These are phyloP conservation scores for Eristalis tenax DNA, from an alignment of 2,888 invertebrate species.

Conservation along the genomic window DNA sequence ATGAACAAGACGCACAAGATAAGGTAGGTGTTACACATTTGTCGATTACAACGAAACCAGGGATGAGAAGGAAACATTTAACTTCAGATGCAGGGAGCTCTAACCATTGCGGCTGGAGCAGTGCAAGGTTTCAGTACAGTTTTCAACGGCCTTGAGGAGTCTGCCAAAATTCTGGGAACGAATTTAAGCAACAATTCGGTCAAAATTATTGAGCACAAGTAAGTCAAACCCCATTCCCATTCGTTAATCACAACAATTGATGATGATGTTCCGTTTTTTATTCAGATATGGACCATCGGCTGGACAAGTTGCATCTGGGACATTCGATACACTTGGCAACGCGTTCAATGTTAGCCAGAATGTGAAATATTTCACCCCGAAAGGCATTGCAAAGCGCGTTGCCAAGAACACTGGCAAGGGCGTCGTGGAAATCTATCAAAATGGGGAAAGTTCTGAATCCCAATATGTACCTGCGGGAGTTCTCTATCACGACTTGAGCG, in stretches of 20 bases:
- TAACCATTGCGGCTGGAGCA: slow-evolving; percentile 87
- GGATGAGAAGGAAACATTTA: neutral
- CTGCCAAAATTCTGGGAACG: slow-evolving; percentile 85
- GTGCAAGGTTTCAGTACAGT: slow-evolving; percentile 87
- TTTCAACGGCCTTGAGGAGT: slow-evolving; percentile 87
- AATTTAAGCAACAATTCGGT: slow-evolving; percentile 88
- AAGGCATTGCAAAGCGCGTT: slow-evolving; percentile 85
- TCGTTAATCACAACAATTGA: neutral
- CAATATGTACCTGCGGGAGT: slow-evolving; percentile 78
- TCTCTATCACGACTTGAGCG: slow-evolving; percentile 78
- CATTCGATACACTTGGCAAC: slow-evolving; percentile 87
- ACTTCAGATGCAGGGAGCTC: slow-evolving; percentile 65
- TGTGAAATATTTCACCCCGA: slow-evolving; percentile 85
- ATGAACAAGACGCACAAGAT: slow-evolving; percentile 82
- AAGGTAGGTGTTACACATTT: slow-evolving; percentile 76
- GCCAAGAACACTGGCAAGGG: slow-evolving; percentile 85
- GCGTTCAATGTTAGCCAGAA: slow-evolving; percentile 85
- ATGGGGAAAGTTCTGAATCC: slow-evolving; percentile 74
- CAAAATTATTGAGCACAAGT: slow-evolving; percentile 88
- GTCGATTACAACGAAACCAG: neutral
- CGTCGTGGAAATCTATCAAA: slow-evolving; percentile 81
- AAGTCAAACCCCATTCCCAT: slow-evolving; percentile 75
- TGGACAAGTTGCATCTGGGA: slow-evolving; percentile 85
- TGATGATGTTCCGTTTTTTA: neutral
- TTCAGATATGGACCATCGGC: slow-evolving; percentile 87